A percentile compares a stretch with the other conserved stretches of the same genome.
phyloP scores from a whole-genome alignment of 2,797 vertebrate species.

The Mormyrus proboscirostris region DNA sequence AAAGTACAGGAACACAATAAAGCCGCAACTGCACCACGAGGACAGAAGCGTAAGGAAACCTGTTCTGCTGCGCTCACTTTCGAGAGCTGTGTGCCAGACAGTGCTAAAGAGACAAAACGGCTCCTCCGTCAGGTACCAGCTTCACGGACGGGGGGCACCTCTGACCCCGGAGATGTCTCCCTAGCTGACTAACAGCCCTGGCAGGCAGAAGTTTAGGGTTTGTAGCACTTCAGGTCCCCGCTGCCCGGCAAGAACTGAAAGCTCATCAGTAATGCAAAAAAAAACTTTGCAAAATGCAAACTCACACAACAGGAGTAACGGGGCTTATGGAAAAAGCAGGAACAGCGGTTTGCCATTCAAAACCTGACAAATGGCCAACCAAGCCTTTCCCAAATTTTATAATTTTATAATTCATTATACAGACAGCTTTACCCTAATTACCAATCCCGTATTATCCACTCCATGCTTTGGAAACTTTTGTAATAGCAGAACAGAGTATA shows the following conservation, averaged over 20 bases:
- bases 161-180: background rate
- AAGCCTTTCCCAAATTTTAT: background rate
- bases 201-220: background rate
- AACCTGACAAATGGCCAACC: background rate
- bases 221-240: background rate
- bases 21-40: background rate
- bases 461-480: background rate
- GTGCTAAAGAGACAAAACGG: background rate
- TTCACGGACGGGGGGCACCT: background rate
- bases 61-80: background rate
- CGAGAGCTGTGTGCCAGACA: background rate
- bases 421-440: background rate
- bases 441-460: background rate
- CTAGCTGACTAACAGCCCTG: background rate
- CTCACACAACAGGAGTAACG: background rate
- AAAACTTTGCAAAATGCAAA: background rate
- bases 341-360: background rate
- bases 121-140: background rate
- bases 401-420: background rate
- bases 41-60: background rate
- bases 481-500: background rate
- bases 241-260: background rate
- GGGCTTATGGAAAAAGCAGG: background rate
- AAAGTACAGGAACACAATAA: background rate
- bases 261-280: background rate